Evolutionary conservation across 2,797 vertebrate genomes (phyloP), one percentile per base, ranked within the genome.

Genomic region (Micropoecilia bifurca): DNA sequence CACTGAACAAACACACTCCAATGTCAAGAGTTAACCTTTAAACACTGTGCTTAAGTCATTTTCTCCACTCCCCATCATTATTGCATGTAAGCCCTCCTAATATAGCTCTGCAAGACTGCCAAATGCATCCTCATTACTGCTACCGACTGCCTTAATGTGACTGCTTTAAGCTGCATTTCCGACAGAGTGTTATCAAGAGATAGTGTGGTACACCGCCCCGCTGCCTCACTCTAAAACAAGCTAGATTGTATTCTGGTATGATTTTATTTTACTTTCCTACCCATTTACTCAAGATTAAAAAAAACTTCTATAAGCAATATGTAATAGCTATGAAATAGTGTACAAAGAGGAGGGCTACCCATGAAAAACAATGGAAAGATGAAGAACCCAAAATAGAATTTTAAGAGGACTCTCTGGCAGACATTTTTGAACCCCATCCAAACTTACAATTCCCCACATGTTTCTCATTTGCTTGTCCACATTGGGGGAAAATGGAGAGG

Each of bases 401-500:
- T 89, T 89, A 81, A 83, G 87, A 84, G 76, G 86, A 91, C 90
- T 92, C 81, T 87, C 82, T 90, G n/a, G 69, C 83, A 89, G 76
- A 89, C 74, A 59, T 87, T 90, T 94, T 89, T 94, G 92, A 93
- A 90, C 76, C 43, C 73, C 80, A 85, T 90, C 90, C 93, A 92
- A 92, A 85, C 84, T 82, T 77, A 85, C 84, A 85, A 80, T 84
- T 88, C 89, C 86, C 85, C 92, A 95, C 92, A 93, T 95, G 88
- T 85, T 94, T 95, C 94, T 92, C 83, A 95, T 95, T 95, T 93
- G 88, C 85, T 76, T 85, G 78, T 83, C 87, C 82, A 76, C 76
- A 79, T 83, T 30, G n/a, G 55, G 39, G 66, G 39, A 57, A 57
- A 57, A 57, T 63, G 61, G 61, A 41, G 20, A 41, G 66, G 66